Conservation (phyloP, 2,797 vertebrate species). For the Chaetodon trifasciatus region DNA sequence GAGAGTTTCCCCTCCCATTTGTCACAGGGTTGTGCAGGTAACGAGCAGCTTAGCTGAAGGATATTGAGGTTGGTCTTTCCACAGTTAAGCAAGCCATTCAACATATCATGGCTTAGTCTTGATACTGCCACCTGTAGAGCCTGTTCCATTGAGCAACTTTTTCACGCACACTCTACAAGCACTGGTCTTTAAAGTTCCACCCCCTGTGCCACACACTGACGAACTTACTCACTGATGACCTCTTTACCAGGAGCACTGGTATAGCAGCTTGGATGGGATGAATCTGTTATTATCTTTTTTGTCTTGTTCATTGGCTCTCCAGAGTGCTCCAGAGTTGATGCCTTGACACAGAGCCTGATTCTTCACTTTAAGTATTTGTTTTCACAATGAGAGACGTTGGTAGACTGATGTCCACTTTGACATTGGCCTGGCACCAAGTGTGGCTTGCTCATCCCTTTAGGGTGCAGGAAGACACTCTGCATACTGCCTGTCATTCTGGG, state of each 20-base stretch:
- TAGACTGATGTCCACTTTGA: not conserved
- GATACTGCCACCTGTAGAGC: too few relatives aligned
- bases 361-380: not conserved
- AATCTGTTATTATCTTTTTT: not conserved
- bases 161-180: too few relatives aligned
- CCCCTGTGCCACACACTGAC: too few relatives aligned
- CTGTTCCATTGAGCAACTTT: too few relatives aligned
- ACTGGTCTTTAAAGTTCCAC: too few relatives aligned
- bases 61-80: not conserved
- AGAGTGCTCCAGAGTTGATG: not conserved
- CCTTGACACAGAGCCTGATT: not conserved
- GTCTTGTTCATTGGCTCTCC: not conserved
- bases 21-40: too few relatives aligned
- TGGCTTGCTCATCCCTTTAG: not conserved
- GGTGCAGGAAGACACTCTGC: not conserved
- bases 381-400: not conserved
- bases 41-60: not conserved
- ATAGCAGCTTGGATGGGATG: not conserved
- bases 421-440: not conserved
- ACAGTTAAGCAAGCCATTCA: not conserved
- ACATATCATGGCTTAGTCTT: too few relatives aligned
- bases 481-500: conserved; percentile 2
- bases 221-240: too few relatives aligned
- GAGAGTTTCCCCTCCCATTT: not conserved
- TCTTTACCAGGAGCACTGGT: not conserved